These are phyloP conservation scores for Odontothrips loti DNA, from an alignment of 2,888 invertebrate species.

Conservation along the genomic window DNA sequence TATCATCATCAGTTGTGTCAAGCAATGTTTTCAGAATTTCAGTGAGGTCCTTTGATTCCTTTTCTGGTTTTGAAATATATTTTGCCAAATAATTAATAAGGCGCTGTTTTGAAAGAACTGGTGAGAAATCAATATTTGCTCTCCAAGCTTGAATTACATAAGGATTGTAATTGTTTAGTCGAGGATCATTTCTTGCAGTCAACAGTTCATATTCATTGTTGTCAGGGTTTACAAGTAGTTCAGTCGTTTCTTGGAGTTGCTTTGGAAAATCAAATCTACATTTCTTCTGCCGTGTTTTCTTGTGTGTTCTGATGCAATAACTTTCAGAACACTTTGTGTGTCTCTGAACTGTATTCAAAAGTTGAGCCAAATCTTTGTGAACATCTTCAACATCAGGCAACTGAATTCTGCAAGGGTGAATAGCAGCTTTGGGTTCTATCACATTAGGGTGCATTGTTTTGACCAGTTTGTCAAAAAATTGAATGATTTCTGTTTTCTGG, in stretches of 20 bases:
- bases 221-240: background rate
- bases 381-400: background rate
- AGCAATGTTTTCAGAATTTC: background rate
- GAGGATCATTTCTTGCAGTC: conserved; percentile 33
- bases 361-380: conserved; percentile 17
- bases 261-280: conserved; percentile 34
- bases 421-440: conserved; percentile 27
- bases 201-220: conserved; percentile 1
- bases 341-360: conserved; percentile 32
- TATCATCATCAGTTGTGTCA: background rate
- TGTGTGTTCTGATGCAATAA: conserved; percentile 33
- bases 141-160: conserved; percentile 33
- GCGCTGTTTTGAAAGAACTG: conserved; percentile 20
- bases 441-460: conserved; percentile 34
- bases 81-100: conserved; percentile 34
- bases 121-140: conserved; percentile 34
- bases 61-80: conserved; percentile 34
- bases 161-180: conserved; percentile 31
- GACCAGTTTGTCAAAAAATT: conserved; percentile 32
- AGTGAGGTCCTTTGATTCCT: conserved; percentile 20
- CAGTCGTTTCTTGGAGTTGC: background rate
- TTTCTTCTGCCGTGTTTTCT: background rate
- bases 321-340: conserved; percentile 30
- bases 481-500: background rate
- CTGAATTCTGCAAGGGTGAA: conserved; percentile 33